Evolutionary conservation across 2,797 vertebrate species (phyloP).

Genomic region (Paratrypauchen microcephalus): DNA sequence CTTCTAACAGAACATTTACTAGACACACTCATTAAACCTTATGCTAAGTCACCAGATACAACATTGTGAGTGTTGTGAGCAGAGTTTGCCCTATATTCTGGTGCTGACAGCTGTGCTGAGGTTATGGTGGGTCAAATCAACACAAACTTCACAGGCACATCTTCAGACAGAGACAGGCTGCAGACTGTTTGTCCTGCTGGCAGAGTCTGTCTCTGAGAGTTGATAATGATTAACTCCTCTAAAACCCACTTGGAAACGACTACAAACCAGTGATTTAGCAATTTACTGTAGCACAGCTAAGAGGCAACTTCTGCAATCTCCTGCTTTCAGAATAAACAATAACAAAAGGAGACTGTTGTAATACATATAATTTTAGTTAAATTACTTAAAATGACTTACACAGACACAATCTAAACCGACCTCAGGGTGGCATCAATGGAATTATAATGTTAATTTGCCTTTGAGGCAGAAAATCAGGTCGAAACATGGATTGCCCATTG

Average conservation of each 20-base stretch:
- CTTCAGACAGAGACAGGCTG: slow-evolving; percentile 22
- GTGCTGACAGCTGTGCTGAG: slow-evolving; percentile 33
- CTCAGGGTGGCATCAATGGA: background rate
- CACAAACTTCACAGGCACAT: slow-evolving; percentile 25
- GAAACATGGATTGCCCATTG: too few species aligned
- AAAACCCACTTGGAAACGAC: slow-evolving; percentile 60
- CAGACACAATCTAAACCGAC: background rate
- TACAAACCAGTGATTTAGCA: slow-evolving; percentile 30
- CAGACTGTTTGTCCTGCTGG: slow-evolving; percentile 28
- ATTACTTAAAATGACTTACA: background rate
- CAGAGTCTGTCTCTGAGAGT: slow-evolving; percentile 29
- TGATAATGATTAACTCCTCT: slow-evolving; percentile 49
- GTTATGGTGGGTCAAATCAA: slow-evolving; percentile 36
- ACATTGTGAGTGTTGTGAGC: background rate
- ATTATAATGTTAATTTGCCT: background rate
- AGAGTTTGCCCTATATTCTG: slow-evolving; percentile 6
- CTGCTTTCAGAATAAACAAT: background rate
- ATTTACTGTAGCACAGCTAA: background rate
- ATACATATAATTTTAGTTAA: background rate
- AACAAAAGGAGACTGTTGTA: background rate
- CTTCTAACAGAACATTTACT: background rate
- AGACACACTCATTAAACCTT: too few species aligned
- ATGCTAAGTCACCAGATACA: too few species aligned
- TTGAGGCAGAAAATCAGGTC: background rate
- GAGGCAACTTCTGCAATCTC: slow-evolving; percentile 9